Evolutionary conservation across 2,113 vertebrate species (phyloP).

Genomic region (Cheilinus undulatus): DNA sequence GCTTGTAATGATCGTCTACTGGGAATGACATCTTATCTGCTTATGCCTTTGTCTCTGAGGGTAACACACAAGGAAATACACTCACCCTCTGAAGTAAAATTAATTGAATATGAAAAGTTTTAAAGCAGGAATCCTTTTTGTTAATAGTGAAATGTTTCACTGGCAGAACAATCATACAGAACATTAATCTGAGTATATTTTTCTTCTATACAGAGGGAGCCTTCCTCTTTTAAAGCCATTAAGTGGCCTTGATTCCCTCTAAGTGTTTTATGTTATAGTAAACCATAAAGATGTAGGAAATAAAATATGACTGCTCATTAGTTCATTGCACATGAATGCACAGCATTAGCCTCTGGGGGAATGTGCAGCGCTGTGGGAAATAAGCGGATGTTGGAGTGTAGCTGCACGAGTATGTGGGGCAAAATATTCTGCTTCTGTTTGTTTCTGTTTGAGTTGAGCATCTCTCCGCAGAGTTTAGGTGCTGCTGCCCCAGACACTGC

Average conservation of each 20-base stretch:
- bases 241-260: constrained; percentile 12
- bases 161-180: not conserved
- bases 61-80: not conserved
- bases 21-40: constrained; percentile 34
- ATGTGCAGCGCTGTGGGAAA: constrained; percentile 8
- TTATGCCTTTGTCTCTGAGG: constrained; percentile 27
- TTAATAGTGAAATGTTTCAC: constrained; percentile 3
- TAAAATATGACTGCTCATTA: constrained; percentile 48
- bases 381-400: constrained; percentile 13
- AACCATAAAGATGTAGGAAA: constrained; percentile 30
- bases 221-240: constrained; percentile 21
- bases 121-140: constrained; percentile 1
- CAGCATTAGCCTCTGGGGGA: constrained; percentile 8
- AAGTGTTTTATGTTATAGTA: constrained; percentile 18
- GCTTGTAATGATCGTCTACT: constrained; percentile 44
- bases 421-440: not conserved
- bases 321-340: constrained; percentile 23
- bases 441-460: constrained; percentile 4
- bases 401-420: constrained; percentile 14
- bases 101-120: constrained; percentile 28
- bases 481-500: not conserved
- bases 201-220: not conserved
- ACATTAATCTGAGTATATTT: not conserved
- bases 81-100: constrained; percentile 11
- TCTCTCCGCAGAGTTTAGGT: not conserved